Evolutionary conservation across 2,888 invertebrate genomes (phyloP).

Genomic region (Hypomecis punctinalis): DNA sequence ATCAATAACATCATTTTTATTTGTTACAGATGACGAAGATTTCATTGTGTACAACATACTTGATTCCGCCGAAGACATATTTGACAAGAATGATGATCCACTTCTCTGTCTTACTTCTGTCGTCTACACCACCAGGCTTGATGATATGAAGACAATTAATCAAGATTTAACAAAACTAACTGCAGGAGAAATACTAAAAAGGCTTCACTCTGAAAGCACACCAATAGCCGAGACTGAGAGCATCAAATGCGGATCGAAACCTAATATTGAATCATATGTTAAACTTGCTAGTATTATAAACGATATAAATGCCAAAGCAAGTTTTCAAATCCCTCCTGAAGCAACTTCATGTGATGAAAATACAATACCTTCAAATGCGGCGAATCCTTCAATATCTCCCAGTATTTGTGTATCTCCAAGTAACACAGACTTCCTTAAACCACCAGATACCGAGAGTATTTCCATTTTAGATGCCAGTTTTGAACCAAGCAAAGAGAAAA

Average conservation of each 20-base stretch:
- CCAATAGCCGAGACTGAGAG: conserved; percentile 30
- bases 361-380: neutral
- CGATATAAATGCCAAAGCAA: conserved; percentile 27
- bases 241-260: conserved; percentile 7
- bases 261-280: conserved; percentile 14
- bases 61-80: neutral
- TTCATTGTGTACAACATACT: neutral
- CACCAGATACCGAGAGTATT: too few relatives aligned
- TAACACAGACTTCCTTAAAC: too few relatives aligned
- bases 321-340: neutral
- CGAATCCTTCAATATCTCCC: too few relatives aligned
- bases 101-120: conserved; percentile 31
- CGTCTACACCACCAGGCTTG: conserved; percentile 56
- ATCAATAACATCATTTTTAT: neutral
- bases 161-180: conserved; percentile 16
- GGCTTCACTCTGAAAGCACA: conserved; percentile 49
- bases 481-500: neutral
- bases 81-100: conserved; percentile 4
- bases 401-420: too few relatives aligned
- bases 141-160: conserved; percentile 52
- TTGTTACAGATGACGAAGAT: conserved; percentile 20
- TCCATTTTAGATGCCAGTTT: too few relatives aligned
- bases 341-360: neutral
- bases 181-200: conserved; percentile 22
- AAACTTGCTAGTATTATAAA: conserved; percentile 24